These are phyloP conservation scores for Osmerus eperlanus DNA, from an alignment of 2,113 vertebrate species.

Conservation along the genomic window DNA sequence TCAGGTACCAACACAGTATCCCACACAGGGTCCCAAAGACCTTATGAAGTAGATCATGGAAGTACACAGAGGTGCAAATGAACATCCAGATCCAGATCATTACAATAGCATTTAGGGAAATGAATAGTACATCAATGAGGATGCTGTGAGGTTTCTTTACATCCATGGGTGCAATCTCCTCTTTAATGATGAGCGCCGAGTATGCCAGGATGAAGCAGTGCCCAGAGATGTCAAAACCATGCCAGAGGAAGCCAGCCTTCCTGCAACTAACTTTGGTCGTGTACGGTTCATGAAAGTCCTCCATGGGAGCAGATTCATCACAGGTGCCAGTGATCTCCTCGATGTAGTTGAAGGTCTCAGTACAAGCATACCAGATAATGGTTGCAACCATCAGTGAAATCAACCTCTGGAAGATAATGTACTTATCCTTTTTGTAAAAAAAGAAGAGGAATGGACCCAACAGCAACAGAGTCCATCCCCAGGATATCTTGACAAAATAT, in stretches of 20 bases:
- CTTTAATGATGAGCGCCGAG: slow-evolving; percentile 85
- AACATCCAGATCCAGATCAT: slow-evolving; percentile 92
- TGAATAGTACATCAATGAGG: slow-evolving; percentile 70
- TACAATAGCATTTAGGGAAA: slow-evolving; percentile 79
- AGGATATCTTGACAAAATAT: slow-evolving; percentile 94
- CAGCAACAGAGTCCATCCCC: slow-evolving; percentile 90
- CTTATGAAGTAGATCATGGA: slow-evolving; percentile 85
- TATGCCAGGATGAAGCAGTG: slow-evolving; percentile 92
- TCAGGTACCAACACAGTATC: slow-evolving; percentile 82
- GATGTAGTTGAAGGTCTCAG: slow-evolving; percentile 76
- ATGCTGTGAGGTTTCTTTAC: slow-evolving; percentile 53
- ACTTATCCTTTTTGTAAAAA: slow-evolving; percentile 64
- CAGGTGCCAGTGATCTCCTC: slow-evolving; percentile 84
- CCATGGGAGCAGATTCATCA: slow-evolving; percentile 39
- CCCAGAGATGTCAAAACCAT: slow-evolving; percentile 90
- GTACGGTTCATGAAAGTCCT: slow-evolving; percentile 38
- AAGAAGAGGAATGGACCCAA: slow-evolving; percentile 88
- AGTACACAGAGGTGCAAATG: slow-evolving; percentile 87
- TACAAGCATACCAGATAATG: slow-evolving; percentile 82
- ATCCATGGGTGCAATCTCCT: slow-evolving; percentile 82
- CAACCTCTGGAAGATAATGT: slow-evolving; percentile 72
- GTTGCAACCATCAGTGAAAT: slow-evolving; percentile 81
- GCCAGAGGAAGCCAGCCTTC: slow-evolving; percentile 76
- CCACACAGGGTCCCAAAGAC: slow-evolving; percentile 79
- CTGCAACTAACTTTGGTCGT: slow-evolving; percentile 75